These are phyloP conservation scores for Carettochelys insculpta DNA, from an alignment of 2,113 vertebrate genomes.

Conservation along the genomic window DNA sequence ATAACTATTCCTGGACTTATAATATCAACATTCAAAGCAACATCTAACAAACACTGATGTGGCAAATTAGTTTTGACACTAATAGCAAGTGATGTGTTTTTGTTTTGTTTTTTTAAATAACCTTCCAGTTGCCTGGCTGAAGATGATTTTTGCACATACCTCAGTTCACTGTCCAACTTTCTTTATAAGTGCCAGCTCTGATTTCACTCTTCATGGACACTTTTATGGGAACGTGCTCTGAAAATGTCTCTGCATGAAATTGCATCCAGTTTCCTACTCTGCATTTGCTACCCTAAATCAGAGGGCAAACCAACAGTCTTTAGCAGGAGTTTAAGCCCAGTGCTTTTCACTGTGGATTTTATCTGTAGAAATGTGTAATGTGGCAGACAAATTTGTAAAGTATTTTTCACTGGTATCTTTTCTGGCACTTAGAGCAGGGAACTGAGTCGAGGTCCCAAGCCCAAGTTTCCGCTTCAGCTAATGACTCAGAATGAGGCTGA, in stretches of 20 bases:
- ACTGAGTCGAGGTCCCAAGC: not conserved
- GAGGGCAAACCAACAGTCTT: not conserved
- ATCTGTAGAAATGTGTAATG: not conserved
- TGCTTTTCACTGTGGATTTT: not conserved
- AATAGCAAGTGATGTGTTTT: conserved; percentile 80
- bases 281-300: not conserved
- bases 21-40: conserved; percentile 81
- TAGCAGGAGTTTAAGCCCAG: not conserved
- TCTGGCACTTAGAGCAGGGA: not conserved
- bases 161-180: conserved; percentile 50
- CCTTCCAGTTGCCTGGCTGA: conserved; percentile 67
- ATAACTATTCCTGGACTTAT: conserved; percentile 73
- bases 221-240: not conserved
- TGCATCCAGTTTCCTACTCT: not conserved
- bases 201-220: conserved; percentile 28
- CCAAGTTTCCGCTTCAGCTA: not conserved
- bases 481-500: not conserved
- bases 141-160: conserved; percentile 55
- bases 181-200: conserved; percentile 32
- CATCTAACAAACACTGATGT: conserved; percentile 74
- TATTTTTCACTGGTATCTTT: not conserved
- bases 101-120: too few relatives aligned
- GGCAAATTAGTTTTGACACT: conserved; percentile 80
- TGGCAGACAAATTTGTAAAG: not conserved
- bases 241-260: not conserved